A percentile compares a stretch with the other conserved stretches of the same genome.
Conservation (phyloP, 2,797 vertebrate species). For the Chaetophractus vellerosus region DNA sequence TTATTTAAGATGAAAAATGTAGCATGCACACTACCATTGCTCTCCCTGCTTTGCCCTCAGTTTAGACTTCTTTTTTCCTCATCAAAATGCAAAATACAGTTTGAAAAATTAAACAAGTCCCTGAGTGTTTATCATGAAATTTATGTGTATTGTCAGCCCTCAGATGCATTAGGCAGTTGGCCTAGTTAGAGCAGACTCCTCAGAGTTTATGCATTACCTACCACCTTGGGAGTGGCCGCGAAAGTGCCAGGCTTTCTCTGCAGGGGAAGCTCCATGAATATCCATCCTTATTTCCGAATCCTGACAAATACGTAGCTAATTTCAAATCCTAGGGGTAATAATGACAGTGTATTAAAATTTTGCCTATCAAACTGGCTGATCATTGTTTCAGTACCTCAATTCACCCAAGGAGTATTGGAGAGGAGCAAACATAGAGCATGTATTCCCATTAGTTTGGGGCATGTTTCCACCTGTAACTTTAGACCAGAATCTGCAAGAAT, state of each 20-base stretch:
- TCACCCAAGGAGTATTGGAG: slow-evolving; percentile 58
- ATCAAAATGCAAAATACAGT: slow-evolving; percentile 89
- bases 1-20: slow-evolving; percentile 88
- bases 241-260: slow-evolving; percentile 71
- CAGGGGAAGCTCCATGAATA: slow-evolving; percentile 72
- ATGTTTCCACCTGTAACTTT: slow-evolving; percentile 80
- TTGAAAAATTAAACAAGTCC: slow-evolving; percentile 87
- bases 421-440: accelerated
- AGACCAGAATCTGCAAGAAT: background rate
- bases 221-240: slow-evolving; percentile 71
- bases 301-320: slow-evolving; percentile 77
- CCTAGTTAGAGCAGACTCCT: slow-evolving; percentile 74
- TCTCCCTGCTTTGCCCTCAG: slow-evolving; percentile 74
- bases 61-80: slow-evolving; percentile 74
- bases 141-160: slow-evolving; percentile 85
- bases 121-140: slow-evolving; percentile 85
- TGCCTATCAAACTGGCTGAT: slow-evolving; percentile 76
- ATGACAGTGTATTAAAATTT: slow-evolving; percentile 65
- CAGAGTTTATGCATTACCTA: slow-evolving; percentile 81
- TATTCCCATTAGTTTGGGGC: slow-evolving; percentile 65
- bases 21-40: slow-evolving; percentile 70
- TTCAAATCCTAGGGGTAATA: slow-evolving; percentile 75
- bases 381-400: slow-evolving; percentile 81
- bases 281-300: slow-evolving; percentile 77
- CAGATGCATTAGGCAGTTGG: slow-evolving; percentile 78